phyloP scores from a whole-genome alignment of 2,888 invertebrate genomes.

The Hirudinaria manillensis region DNA sequence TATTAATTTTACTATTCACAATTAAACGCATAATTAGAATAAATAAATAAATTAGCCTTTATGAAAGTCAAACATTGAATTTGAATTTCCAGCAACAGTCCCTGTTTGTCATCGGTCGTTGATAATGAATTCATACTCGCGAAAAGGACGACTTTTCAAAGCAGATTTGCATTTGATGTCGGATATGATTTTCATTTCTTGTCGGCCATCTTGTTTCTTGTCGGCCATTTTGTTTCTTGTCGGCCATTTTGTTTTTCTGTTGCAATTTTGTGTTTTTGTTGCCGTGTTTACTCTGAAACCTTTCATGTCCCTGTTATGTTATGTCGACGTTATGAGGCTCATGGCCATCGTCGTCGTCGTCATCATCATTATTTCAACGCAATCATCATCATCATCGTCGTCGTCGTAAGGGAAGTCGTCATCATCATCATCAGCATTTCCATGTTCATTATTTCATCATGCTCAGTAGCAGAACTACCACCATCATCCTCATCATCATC shows the following conservation, averaged over 20 bases:
- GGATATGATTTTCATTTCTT: neutral
- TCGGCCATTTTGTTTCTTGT: neutral
- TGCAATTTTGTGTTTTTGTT: neutral
- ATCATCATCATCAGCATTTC: neutral
- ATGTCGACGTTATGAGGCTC: neutral
- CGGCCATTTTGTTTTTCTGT: neutral
- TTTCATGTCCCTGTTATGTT: neutral
- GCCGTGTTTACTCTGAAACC: neutral
- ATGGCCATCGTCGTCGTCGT: neutral
- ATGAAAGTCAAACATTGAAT: no score
- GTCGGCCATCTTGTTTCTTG: neutral
- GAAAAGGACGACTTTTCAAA: no score
- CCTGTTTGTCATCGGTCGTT: no score
- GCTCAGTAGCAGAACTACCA: neutral
- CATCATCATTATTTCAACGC: neutral
- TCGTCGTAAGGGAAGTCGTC: neutral
- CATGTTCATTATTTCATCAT: neutral
- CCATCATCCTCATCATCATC: constrained; percentile 28
- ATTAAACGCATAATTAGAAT: no score
- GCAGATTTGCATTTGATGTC: neutral
- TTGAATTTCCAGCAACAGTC: no score
- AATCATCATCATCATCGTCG: neutral
- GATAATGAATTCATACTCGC: no score
- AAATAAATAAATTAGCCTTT: no score
- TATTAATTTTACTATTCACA: no score